A percentile compares a stretch with the other conserved stretches of the same genome.
Conservation (phyloP, 2,797 vertebrate genomes). For the Trematomus bernacchii region DNA sequence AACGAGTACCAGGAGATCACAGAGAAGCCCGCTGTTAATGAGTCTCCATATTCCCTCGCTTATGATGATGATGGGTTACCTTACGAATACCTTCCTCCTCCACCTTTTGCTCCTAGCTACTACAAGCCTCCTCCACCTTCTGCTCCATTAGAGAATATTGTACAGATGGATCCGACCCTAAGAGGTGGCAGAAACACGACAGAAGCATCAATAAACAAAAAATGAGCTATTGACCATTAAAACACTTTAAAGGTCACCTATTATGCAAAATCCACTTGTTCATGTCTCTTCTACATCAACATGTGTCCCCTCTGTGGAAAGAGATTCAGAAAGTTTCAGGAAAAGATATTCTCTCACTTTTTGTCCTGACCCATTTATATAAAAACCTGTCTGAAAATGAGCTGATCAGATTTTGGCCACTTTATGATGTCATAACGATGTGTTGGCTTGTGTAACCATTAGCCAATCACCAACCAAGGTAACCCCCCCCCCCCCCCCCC, state of each 20-base stretch:
- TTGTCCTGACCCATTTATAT: too few species aligned
- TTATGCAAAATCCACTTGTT: too few species aligned
- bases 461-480: too few species aligned
- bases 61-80: constrained; percentile 49
- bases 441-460: too few species aligned
- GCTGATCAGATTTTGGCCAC: too few species aligned
- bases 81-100: constrained; percentile 79
- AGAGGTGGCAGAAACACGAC: neutral
- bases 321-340: neutral
- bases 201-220: constrained; percentile 2
- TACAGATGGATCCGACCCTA: neutral
- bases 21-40: neutral
- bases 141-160: neutral
- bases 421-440: too few species aligned
- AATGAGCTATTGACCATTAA: neutral
- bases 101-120: constrained; percentile 85
- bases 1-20: constrained; percentile 64
- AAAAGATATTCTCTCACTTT: too few species aligned
- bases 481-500: too few species aligned
- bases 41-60: neutral
- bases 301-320: neutral
- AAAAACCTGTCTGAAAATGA: too few species aligned
- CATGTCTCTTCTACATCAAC: too few species aligned
- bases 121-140: neutral
- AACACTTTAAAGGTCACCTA: too few species aligned